These are phyloP conservation scores for Cenopis cana DNA, from an alignment of 2,888 invertebrate genomes.

Conservation along the genomic window DNA sequence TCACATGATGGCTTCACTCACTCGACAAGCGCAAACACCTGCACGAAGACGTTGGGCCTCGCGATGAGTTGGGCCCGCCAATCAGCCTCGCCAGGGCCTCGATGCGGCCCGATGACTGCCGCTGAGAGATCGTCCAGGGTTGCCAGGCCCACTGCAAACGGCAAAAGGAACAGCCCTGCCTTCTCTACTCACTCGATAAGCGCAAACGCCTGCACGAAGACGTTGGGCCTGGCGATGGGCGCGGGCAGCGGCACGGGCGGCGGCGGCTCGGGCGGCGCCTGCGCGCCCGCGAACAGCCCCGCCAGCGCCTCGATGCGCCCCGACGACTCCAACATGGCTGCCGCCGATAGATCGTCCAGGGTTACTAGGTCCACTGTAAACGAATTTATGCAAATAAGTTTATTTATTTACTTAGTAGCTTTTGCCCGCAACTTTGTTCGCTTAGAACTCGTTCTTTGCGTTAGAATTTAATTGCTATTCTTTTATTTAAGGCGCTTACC, in stretches of 20 bases:
- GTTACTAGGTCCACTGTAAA: constrained; percentile 96
- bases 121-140: constrained; percentile 96
- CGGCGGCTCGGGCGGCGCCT: constrained; percentile 81
- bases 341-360: constrained; percentile 95
- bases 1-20: no score
- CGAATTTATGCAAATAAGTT: no score
- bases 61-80: constrained; percentile 91
- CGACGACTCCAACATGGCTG: constrained; percentile 97
- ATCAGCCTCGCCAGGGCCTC: constrained; percentile 94
- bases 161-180: no score
- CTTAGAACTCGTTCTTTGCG: no score
- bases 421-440: no score
- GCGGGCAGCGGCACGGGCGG: constrained; percentile 90
- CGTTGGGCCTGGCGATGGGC: constrained; percentile 88
- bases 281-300: constrained; percentile 90
- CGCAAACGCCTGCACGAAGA: constrained; percentile 89
- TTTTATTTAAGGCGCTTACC: no score
- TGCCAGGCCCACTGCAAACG: constrained; percentile 93
- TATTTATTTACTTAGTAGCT: no score
- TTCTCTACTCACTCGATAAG: constrained; percentile 75
- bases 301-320: constrained; percentile 96
- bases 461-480: no score
- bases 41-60: constrained; percentile 88
- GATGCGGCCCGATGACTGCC: constrained; percentile 97
- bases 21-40: constrained; percentile 88